Conservation (phyloP, 2,113 vertebrate species). For the Psittacus erithacus region DNA sequence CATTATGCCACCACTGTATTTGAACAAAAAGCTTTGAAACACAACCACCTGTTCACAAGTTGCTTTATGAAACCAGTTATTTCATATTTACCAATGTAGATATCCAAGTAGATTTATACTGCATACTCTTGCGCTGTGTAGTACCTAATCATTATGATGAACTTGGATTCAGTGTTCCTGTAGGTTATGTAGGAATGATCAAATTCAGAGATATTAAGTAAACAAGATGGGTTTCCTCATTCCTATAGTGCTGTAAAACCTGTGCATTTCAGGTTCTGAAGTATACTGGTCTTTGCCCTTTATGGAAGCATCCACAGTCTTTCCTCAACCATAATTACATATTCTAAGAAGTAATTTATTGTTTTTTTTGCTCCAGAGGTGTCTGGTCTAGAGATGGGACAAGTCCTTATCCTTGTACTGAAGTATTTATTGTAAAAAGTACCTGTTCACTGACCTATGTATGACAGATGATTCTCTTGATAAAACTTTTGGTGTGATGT, state of each 20-base stretch:
- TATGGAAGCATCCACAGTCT: neutral
- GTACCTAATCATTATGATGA: neutral
- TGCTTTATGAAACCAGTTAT: neutral
- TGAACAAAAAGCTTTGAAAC: neutral
- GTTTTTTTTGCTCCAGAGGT: neutral
- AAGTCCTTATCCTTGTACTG: neutral
- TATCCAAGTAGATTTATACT: neutral
- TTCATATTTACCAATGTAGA: neutral
- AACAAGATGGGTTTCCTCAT: neutral
- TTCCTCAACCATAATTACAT: neutral
- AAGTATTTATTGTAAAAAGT: neutral
- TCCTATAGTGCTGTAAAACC: neutral
- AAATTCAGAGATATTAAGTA: neutral
- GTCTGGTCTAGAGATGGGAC: neutral
- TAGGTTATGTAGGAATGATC: neutral
- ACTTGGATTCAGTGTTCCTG: neutral
- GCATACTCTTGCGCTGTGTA: neutral
- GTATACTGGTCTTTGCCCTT: neutral
- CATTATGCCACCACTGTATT: neutral
- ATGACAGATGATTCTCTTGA: neutral
- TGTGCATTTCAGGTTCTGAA: neutral
- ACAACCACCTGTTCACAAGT: neutral
- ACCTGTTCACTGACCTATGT: neutral
- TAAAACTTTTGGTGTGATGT: neutral
- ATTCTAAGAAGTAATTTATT: neutral